Conservation (phyloP, 2,888 invertebrate species). For the Cancer borealis region DNA sequence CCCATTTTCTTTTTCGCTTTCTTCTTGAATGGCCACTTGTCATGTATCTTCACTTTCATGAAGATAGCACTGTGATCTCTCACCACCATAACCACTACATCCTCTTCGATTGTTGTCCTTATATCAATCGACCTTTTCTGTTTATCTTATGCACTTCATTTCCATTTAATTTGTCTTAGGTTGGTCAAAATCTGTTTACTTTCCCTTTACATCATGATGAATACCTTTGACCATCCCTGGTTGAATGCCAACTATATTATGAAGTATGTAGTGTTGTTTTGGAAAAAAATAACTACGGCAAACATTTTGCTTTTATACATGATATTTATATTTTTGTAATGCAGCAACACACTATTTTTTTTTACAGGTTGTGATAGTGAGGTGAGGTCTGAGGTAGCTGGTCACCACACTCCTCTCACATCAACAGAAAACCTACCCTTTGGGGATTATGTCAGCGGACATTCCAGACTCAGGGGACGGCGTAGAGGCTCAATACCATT, state of each 20-base stretch:
- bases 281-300: background rate
- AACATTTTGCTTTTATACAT: background rate
- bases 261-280: background rate
- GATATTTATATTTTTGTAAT: background rate
- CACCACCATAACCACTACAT: too few species aligned
- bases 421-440: slow-evolving; percentile 40
- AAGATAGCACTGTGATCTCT: too few species aligned
- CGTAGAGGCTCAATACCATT: slow-evolving; percentile 66
- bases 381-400: background rate
- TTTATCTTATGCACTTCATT: too few species aligned
- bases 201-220: background rate
- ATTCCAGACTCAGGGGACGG: slow-evolving; percentile 63
- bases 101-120: too few species aligned
- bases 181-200: background rate
- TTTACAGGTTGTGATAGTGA: slow-evolving; percentile 39
- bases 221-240: background rate
- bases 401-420: slow-evolving; percentile 36
- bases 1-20: too few species aligned
- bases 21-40: too few species aligned
- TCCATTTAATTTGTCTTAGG: too few species aligned
- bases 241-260: background rate
- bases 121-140: too few species aligned
- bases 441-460: slow-evolving; percentile 12
- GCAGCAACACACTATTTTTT: background rate
- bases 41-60: too few species aligned